Conservation (phyloP, 2,797 vertebrate genomes). For the Paratrypauchen microcephalus region DNA sequence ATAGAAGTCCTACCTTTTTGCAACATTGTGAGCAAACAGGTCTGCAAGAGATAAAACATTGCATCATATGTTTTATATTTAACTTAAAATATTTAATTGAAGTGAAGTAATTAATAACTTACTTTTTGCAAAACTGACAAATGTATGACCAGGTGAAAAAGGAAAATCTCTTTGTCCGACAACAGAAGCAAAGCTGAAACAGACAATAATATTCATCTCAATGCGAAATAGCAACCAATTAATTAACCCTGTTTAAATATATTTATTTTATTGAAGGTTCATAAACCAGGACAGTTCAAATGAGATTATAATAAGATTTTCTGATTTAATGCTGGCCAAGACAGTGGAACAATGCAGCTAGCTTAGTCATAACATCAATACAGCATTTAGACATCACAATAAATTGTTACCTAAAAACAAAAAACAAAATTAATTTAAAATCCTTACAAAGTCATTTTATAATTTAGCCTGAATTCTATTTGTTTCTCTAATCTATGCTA, state of each 20-base stretch:
- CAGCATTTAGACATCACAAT: no score
- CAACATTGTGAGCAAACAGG: conserved; percentile 98
- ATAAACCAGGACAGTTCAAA: no score
- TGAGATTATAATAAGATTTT: no score
- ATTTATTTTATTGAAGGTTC: no score
- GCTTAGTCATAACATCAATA: no score
- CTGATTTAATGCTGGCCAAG: no score
- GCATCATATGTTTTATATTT: neutral
- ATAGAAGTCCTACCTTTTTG: conserved; percentile 85
- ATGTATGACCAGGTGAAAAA: conserved; percentile 98
- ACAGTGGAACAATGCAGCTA: no score
- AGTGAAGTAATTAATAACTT: conserved; percentile 35
- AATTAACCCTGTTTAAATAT: neutral
- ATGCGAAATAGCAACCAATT: neutral
- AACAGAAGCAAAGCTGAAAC: conserved; percentile 94
- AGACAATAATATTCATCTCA: neutral
- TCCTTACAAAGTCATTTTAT: no score
- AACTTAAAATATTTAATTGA: neutral
- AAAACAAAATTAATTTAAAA: no score
- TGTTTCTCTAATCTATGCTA: no score
- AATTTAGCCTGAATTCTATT: no score
- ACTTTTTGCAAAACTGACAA: conserved; percentile 99
- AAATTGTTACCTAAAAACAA: no score
- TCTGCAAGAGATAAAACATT: conserved; percentile 66
- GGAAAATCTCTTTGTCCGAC: conserved; percentile 94